A percentile compares a stretch with the other conserved stretches of the same genome.
These are phyloP conservation scores for Taurulus bubalis DNA, from an alignment of 2,113 vertebrate genomes.

Conservation along the genomic window DNA sequence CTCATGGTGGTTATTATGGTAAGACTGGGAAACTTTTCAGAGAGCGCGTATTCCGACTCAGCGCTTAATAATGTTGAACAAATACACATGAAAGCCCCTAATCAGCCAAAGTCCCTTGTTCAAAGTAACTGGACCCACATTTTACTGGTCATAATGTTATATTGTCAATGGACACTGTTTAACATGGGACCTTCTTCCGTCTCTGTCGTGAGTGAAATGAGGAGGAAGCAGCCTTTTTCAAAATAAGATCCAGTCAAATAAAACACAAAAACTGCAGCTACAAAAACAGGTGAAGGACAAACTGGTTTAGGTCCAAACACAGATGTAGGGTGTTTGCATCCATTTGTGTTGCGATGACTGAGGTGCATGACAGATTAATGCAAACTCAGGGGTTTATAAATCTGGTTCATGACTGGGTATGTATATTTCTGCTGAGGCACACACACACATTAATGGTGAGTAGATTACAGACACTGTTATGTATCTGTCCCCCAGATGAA, in stretches of 20 bases:
- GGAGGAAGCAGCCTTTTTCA: neutral
- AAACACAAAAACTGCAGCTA: neutral
- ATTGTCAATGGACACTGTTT: neutral
- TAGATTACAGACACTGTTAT: neutral
- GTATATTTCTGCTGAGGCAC: neutral
- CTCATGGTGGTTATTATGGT: neutral
- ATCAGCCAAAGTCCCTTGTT: neutral
- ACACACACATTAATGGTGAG: conserved; percentile 5
- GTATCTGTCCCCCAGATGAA: conserved; percentile 16
- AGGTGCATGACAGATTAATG: conserved; percentile 10
- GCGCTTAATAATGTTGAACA: neutral
- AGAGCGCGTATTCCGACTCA: neutral
- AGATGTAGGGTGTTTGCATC: neutral
- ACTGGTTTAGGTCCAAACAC: neutral
- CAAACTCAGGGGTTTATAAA: conserved; percentile 20
- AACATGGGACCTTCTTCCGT: neutral
- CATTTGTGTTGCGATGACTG: neutral
- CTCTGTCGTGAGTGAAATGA: neutral
- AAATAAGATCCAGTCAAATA: neutral
- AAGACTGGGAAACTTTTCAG: neutral
- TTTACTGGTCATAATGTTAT: neutral
- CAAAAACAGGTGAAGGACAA: neutral
- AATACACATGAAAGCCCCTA: neutral
- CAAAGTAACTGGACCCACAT: neutral
- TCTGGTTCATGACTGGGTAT: neutral